Conservation (phyloP, 2,888 invertebrate species). For the Rhaphigaster nebulosa region DNA sequence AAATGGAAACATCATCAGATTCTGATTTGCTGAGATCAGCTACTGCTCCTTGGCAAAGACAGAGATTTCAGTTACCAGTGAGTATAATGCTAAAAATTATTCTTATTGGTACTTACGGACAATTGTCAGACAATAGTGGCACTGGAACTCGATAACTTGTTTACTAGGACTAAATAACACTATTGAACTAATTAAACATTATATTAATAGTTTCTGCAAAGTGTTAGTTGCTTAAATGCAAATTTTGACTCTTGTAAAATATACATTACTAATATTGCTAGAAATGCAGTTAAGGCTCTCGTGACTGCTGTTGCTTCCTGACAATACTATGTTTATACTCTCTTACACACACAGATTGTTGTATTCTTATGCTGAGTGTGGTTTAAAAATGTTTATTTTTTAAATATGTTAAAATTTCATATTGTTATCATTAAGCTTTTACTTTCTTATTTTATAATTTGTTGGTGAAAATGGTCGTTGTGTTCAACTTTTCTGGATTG, state of each 20-base stretch:
- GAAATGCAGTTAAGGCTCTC: too few species aligned
- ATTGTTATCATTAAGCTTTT: too few species aligned
- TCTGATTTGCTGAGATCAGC: conserved; percentile 73
- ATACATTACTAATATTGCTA: neutral
- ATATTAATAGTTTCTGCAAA: neutral
- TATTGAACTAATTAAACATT: neutral
- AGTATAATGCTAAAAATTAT: neutral
- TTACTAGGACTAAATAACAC: neutral
- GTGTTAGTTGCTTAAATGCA: neutral
- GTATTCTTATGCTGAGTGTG: too few species aligned
- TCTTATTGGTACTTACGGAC: neutral
- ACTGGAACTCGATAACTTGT: neutral
- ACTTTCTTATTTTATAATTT: too few species aligned
- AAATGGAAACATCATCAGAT: conserved; percentile 75
- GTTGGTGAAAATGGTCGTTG: too few species aligned
- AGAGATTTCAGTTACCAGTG: conserved; percentile 68
- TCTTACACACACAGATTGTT: too few species aligned
- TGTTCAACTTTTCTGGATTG: too few species aligned
- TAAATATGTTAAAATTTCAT: too few species aligned
- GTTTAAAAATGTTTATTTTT: too few species aligned
- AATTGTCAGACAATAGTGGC: neutral
- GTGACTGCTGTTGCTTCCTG: too few species aligned
- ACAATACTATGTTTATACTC: too few species aligned
- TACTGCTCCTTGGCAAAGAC: conserved; percentile 73
- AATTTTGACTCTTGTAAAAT: neutral